Percentiles rank a stretch among this genome's conserved stretches.
Conservation (phyloP, 2,888 invertebrate genomes). For the Achlya flavicornis region DNA sequence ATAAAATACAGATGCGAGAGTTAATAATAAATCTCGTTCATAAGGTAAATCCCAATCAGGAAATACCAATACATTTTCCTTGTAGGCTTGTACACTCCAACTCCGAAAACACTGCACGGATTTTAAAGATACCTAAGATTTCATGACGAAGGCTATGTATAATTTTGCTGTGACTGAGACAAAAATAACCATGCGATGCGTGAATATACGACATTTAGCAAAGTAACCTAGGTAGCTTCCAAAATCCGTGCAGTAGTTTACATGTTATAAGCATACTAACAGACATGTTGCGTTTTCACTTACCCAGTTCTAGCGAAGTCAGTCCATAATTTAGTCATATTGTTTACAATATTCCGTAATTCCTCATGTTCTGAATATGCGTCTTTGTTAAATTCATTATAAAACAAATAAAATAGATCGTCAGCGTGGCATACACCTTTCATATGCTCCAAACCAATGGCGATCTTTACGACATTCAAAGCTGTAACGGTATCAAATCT, state of each 20-base stretch:
- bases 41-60: constrained; percentile 1
- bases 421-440: constrained; percentile 76
- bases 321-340: constrained; percentile 71
- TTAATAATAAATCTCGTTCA: background rate
- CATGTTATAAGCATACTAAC: too few species aligned
- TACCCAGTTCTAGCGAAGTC: constrained; percentile 74
- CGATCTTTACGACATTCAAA: constrained; percentile 58
- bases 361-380: constrained; percentile 52
- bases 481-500: constrained; percentile 58
- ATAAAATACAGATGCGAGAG: too few species aligned
- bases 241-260: background rate
- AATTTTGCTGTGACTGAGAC: too few species aligned
- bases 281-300: constrained; percentile 16
- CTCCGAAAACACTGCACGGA: too few species aligned
- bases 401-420: constrained; percentile 75
- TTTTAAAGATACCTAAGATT: too few species aligned
- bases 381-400: constrained; percentile 56
- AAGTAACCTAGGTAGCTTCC: too few species aligned
- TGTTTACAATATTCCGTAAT: constrained; percentile 53
- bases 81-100: background rate
- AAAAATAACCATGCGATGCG: too few species aligned
- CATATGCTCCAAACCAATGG: constrained; percentile 35
- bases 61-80: constrained; percentile 3
- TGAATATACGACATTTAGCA: too few species aligned
- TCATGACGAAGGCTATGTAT: too few species aligned